Percentiles rank a stretch among this genome's conserved stretches.
These are phyloP conservation scores for Eospalax fontanierii DNA, from an alignment of 2,797 vertebrate species.

Conservation along the genomic window DNA sequence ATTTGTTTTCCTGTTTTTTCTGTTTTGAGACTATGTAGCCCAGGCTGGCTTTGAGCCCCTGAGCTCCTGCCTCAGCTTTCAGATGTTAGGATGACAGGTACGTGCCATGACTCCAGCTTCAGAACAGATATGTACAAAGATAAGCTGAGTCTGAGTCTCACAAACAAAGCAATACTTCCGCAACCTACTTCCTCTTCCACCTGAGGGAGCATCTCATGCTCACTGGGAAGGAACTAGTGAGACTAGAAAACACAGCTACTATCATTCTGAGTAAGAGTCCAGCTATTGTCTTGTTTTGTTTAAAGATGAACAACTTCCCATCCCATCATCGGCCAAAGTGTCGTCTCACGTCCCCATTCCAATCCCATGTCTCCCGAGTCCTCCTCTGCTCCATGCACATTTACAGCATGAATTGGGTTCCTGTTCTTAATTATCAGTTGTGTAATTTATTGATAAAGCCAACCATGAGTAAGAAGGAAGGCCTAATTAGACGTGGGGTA, in stretches of 20 bases:
- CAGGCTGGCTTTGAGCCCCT: neutral
- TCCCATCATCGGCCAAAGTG: neutral
- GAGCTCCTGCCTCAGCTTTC: neutral
- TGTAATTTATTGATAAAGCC: conserved; percentile 86
- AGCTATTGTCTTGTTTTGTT: conserved; percentile 60
- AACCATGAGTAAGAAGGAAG: conserved; percentile 85
- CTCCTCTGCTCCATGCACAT: neutral
- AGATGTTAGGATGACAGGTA: neutral
- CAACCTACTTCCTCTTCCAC: neutral
- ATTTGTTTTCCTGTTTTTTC: neutral
- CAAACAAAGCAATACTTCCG: neutral
- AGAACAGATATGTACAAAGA: neutral
- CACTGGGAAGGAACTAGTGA: too few species aligned
- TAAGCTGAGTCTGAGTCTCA: neutral
- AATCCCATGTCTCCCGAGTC: neutral
- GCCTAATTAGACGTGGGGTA: conserved; percentile 81
- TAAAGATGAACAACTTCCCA: conserved; percentile 69
- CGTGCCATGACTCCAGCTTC: neutral
- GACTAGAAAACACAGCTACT: conserved; percentile 30
- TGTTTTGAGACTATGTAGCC: neutral
- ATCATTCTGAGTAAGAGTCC: neutral
- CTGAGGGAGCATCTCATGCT: neutral
- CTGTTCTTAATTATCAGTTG: conserved; percentile 84
- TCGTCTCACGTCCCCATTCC: neutral
- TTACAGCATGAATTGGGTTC: neutral